Base-by-base conservation (phyloP, 2,113 vertebrate species). In the Oenanthe melanoleuca region DNA sequence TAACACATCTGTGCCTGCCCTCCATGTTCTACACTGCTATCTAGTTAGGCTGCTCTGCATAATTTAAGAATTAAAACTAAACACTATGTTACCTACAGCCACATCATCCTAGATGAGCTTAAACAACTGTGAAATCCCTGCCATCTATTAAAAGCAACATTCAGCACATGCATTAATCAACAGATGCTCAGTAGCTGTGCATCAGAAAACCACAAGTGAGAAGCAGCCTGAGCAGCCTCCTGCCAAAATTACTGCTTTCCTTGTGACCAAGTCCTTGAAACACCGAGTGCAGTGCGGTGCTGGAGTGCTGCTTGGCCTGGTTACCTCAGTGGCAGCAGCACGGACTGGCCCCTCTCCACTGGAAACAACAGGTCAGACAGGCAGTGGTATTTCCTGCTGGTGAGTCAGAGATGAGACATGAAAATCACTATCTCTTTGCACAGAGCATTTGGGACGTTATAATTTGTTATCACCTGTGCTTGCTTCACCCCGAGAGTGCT, bases 61-160 rank as follows among this genome's bases (percentile, higher is more conserved):
- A 82, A 96, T 93, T 90, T 74, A 92, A 92, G 73, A 97, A 90
- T 89, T 88, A 89, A 93, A 88, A 79, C 74, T 88, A 96, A 94
- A 95, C 56, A 89, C 81, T 88, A 8, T 63, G 64, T 89, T 96
- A 97, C 94, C 93, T 91, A 89, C 90, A 96, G 92, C 86, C 79
- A 92, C 81, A 96, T 88, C 83, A 89, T 75, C 79, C 84, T 38
- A 79, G 92, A 92, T 90, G 92, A 82, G 87, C 83, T 93, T 87
- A 73, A 95, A 88, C 63, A 89, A 91, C 83, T 88, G 69, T 70
- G 88, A 95, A 95, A 95, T 95, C 92, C 80, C 74, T 80, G 70
- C 40, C 60, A 71, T 84, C 80, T 93, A 92, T 95, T 93, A 91
- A 96, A 96, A 93, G 89, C 87, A 91, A 69, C 77, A 79, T 77